Evolutionary conservation across 53 echinoderm and acorn worm species (phyloP), one percentile per base, ranked within the genome.

Genomic region (Paracentrotus lividus): DNA sequence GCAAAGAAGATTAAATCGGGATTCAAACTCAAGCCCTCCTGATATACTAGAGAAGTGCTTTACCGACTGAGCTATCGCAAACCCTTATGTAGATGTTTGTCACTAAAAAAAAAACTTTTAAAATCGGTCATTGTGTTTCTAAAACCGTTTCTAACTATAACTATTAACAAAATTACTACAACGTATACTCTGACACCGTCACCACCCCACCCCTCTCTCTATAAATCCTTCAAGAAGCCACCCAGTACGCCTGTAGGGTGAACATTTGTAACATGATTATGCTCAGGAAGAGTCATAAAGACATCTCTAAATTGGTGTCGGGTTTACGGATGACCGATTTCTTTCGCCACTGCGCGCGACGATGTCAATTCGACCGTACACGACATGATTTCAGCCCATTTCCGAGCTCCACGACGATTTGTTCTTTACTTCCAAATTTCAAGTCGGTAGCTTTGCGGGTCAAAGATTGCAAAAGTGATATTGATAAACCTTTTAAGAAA

Each of bases 221-320:
- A n/a, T n/a, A n/a, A 42, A 5, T 12, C 34, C 23, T 47, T 47
- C 24, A 81, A 67, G 47, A 72, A 44, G 27, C 26, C 81, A 15
- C 81, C 81, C 81, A 47, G 47, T 45, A 45, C 81, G 81, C 81
- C 81, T n/a, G 1, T 9, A 3, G 20, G 47, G 12, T 24, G 4
- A 44, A 18, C 47, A 81, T 47, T 47, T 81, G 14, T 81, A 81
- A 81, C 47, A 81, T 24, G 81, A 81, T 81, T 81, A 81, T 26
- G 26, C 24, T 6, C 2, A 9, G 81, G n/a, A 81, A 81, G 47
- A 81, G 81, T 26, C 5, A 47, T 81, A 45, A 81, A 81, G 49
- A 81, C 81, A 81, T 81, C 27, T 45, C 3, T 44, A 81, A 81
- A 27, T 81, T 81, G 81, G 81, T 81, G 81, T 81, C 10, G 9